Base-by-base conservation (phyloP, 2,113 vertebrate species). In the Promerops cafer region DNA sequence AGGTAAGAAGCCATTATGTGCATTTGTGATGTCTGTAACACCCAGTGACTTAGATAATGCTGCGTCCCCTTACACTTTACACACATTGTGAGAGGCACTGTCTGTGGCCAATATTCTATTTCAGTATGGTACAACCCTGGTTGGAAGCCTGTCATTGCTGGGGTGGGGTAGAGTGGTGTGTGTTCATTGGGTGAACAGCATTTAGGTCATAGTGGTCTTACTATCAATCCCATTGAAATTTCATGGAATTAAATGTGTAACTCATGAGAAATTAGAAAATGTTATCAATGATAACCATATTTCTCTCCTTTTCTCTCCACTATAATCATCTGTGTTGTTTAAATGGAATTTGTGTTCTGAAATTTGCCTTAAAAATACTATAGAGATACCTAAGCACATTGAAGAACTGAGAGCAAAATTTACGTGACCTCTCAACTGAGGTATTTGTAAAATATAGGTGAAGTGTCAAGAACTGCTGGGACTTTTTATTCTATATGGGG, bases 401-500 rank as follows among this genome's bases (percentile, higher is more conserved):
- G 53, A 87, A 93, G 60, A 89, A 69, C 30, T 18, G 24, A 77
- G 16, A 77, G 37, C 16, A 83, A 57, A 72, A 80, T 70, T 83
- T 87, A 50, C 68, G 49, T 83, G 70, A 70, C 33, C 77, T 93
- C 40, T 69, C 76, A 83, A 28, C 28, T 50, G 40, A 94, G 54
- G 53, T 64, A 88, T 94, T 94, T 92, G 69, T 89, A 88, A 89
- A 90, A 84, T 76, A 92, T 44, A 92, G 87, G 87, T 92, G 72
- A 93, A 95, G 54, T 76, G 40, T 94, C 40, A 33, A 93, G 72
- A 93, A 57, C 50, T 93, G 53, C 72, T 79, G 50, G 81, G 83
- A 83, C 57, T 63, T 93, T 93, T 93, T 89, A 79, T 88, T 93
- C 63, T 22, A 16, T 87, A 71, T 79, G 83, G 60, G 80, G 63